These are phyloP conservation scores for Tortrix viridana DNA, from an alignment of 2,888 invertebrate species.

Conservation along the genomic window DNA sequence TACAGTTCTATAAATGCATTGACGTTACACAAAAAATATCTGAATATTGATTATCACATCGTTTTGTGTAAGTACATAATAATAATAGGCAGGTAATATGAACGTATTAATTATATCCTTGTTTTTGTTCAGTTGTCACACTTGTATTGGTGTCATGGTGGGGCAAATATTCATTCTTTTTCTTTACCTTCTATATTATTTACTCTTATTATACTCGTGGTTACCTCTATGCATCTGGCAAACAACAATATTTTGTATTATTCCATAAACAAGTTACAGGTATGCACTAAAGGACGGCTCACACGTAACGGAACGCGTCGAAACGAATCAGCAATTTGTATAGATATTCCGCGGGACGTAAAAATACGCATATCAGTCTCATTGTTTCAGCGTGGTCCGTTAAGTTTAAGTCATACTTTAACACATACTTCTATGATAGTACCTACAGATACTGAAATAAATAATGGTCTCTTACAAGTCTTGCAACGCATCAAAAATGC, in stretches of 20 bases:
- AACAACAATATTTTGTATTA: constrained; percentile 44
- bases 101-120: constrained; percentile 38
- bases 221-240: constrained; percentile 67
- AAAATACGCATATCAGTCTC: too few species aligned
- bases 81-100: constrained; percentile 43
- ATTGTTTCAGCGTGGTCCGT: too few species aligned
- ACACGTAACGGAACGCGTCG: too few species aligned
- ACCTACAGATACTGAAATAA: constrained; percentile 35
- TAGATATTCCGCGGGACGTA: too few species aligned
- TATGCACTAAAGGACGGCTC: too few species aligned
- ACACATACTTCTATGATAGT: constrained; percentile 19
- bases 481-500: constrained; percentile 36
- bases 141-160: constrained; percentile 53
- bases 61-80: constrained; percentile 71
- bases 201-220: constrained; percentile 55
- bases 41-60: constrained; percentile 73
- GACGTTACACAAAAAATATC: constrained; percentile 67
- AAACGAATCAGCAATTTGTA: too few species aligned
- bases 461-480: constrained; percentile 27
- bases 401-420: background rate
- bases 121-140: constrained; percentile 23
- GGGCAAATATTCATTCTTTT: constrained; percentile 53
- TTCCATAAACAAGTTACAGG: constrained; percentile 43
- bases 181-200: constrained; percentile 37
- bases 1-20: constrained; percentile 71